Conservation (phyloP, 2,888 invertebrate genomes). For the Bimastos eiseni region DNA sequence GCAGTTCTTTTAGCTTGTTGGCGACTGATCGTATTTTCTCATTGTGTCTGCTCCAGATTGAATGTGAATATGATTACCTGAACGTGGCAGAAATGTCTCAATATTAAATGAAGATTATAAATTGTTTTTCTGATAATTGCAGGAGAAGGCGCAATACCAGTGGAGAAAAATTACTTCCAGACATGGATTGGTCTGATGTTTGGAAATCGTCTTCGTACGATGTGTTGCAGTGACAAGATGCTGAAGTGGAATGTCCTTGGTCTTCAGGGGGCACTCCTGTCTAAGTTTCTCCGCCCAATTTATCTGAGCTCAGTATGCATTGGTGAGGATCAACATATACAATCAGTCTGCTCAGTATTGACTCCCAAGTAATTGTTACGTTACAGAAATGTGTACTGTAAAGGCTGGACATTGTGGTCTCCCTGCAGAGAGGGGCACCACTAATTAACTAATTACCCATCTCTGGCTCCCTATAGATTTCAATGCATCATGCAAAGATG, state of each 20-base stretch:
- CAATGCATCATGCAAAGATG: no score
- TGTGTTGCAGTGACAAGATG: slow-evolving; percentile 56
- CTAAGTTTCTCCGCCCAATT: slow-evolving; percentile 51
- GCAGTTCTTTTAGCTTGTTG: not conserved
- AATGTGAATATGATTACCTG: not conserved
- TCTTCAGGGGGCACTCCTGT: slow-evolving; percentile 54
- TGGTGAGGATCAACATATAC: slow-evolving; percentile 45
- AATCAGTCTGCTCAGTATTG: not conserved
- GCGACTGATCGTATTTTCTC: not conserved
- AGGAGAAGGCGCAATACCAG: slow-evolving; percentile 37
- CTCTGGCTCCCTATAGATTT: no score
- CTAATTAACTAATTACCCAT: no score
- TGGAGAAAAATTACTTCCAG: slow-evolving; percentile 25
- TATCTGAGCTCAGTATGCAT: slow-evolving; percentile 53
- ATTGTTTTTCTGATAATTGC: not conserved
- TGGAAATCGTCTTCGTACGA: slow-evolving; percentile 44
- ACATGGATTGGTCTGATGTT: slow-evolving; percentile 35
- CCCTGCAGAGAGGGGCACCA: no score
- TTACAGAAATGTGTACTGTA: not conserved
- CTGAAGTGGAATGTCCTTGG: slow-evolving; percentile 57
- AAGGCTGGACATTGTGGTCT: not conserved
- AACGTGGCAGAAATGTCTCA: not conserved
- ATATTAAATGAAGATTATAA: not conserved
- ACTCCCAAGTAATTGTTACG: not conserved
- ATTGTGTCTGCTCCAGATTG: not conserved